Base-by-base conservation (phyloP, 1,140 invertebrate species). In the Penaeus japonicus region DNA sequence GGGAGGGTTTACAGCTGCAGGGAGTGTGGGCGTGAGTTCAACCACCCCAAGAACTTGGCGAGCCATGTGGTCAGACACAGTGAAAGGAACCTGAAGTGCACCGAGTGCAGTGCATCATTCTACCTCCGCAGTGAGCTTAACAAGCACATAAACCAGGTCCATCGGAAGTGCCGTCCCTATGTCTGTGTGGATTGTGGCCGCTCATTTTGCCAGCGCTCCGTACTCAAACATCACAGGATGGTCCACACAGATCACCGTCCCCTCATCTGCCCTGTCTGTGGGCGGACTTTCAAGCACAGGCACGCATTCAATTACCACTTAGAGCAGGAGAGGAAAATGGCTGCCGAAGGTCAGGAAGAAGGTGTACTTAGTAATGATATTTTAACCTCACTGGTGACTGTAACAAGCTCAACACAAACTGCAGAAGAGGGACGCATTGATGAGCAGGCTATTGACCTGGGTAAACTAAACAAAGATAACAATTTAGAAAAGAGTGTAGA, bases 121-220 rank as follows among this genome's bases (percentile, higher is more conserved):
- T 88, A 81, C 55, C 73, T 84, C 30, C 80, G 55, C 18, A 75
- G 32, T 30, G 80, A 88, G 47, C 39, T 88, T 7, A 54, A 88
- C 24, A 88, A 88, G n/a, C 87, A 88, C 81, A 57, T 88, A 10
- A 88, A 88, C 24, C 87, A 88, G 55, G 87, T 88, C 2, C 87
- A 88, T 22, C 35, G 87, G 3, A 77, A 70, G 54, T 88, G 87
- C 39, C 87, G 87, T 17, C 87, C 87, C 0, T 88, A 88, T 30
- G 24, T 59, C 10, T 88, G 87, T 84, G 78, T 75, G 4, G 87
- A 83, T 27, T 88, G 87, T 70, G 80, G 87, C 12, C 80, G 87
- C 32, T 83, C 87, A 10, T 88, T 88, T 32, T 83, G 80, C 47
- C 87, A 88, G 47, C 87, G 87, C 12, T 88, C 87, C 3, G 87